A percentile compares a stretch with the other conserved stretches of the same genome.
Conservation (phyloP, 2,113 vertebrate genomes). For the Ranitomeya variabilis region DNA sequence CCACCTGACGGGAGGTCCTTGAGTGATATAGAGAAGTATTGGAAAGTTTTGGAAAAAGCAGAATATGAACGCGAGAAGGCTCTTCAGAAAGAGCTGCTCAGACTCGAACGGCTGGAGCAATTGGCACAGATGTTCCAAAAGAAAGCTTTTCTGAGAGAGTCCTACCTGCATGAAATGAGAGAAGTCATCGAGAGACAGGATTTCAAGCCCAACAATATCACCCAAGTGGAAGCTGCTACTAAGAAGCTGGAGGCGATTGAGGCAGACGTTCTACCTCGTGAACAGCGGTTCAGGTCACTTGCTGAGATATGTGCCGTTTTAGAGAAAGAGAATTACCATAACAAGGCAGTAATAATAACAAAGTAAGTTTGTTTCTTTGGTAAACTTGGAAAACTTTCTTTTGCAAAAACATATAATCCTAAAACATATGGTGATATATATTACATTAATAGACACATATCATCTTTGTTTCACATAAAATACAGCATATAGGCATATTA, state of each 20-base stretch:
- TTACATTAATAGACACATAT: too few species aligned
- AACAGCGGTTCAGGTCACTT: constrained; percentile 79
- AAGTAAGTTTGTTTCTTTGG: constrained; percentile 69
- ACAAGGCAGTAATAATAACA: constrained; percentile 71
- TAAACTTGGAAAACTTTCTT: neutral
- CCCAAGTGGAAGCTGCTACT: constrained; percentile 73
- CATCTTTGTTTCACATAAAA: too few species aligned
- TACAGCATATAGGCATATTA: too few species aligned
- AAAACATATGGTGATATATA: neutral
- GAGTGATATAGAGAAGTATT: constrained; percentile 81
- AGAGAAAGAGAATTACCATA: constrained; percentile 79
- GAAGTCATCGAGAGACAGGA: constrained; percentile 76
- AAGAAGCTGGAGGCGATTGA: constrained; percentile 81
- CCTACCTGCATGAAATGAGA: constrained; percentile 78
- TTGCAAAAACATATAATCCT: neutral
- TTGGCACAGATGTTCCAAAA: constrained; percentile 79
- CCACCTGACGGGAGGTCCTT: constrained; percentile 72
- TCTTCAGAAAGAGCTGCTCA: constrained; percentile 78
- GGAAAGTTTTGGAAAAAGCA: constrained; percentile 78
- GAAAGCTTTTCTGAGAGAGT: constrained; percentile 82
- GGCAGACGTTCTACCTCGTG: constrained; percentile 79
- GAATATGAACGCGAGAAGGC: constrained; percentile 73
- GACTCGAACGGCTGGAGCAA: constrained; percentile 83
- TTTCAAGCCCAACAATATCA: constrained; percentile 64
- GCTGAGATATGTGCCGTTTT: constrained; percentile 75